These are phyloP conservation scores for Calliphora vomitoria DNA, from an alignment of 2,888 invertebrate species.

Conservation along the genomic window DNA sequence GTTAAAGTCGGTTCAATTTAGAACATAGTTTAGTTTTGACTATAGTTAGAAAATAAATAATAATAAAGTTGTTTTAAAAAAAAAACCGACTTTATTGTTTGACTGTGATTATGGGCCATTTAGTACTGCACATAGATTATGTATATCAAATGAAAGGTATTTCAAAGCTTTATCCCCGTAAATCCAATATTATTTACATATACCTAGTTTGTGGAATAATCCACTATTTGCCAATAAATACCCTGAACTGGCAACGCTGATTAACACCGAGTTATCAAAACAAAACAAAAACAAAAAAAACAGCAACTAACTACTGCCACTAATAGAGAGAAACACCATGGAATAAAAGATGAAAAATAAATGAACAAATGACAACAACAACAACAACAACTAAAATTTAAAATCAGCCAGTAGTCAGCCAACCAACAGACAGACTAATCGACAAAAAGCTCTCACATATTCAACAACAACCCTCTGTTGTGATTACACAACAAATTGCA, in stretches of 20 bases:
- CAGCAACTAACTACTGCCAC: background rate
- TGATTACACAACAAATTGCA: conserved; percentile 44
- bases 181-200: too few species aligned
- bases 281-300: background rate
- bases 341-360: conserved; percentile 1
- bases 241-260: background rate
- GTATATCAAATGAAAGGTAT: too few species aligned
- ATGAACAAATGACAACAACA: conserved; percentile 20
- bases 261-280: conserved; percentile 40
- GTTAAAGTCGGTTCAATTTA: too few species aligned
- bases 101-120: too few species aligned
- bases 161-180: too few species aligned
- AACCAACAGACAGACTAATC: conserved; percentile 1
- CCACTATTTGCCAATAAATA: too few species aligned
- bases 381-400: background rate
- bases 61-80: too few species aligned
- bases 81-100: too few species aligned
- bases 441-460: conserved; percentile 36
- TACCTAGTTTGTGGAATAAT: too few species aligned
- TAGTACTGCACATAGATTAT: too few species aligned
- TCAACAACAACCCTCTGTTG: conserved; percentile 40
- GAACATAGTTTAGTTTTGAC: too few species aligned
- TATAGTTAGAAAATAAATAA: too few species aligned
- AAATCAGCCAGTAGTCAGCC: conserved; percentile 20
- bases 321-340: background rate